phyloP scores from a whole-genome alignment of 1,140 invertebrate species.

The Drosophila rhopaloa region DNA sequence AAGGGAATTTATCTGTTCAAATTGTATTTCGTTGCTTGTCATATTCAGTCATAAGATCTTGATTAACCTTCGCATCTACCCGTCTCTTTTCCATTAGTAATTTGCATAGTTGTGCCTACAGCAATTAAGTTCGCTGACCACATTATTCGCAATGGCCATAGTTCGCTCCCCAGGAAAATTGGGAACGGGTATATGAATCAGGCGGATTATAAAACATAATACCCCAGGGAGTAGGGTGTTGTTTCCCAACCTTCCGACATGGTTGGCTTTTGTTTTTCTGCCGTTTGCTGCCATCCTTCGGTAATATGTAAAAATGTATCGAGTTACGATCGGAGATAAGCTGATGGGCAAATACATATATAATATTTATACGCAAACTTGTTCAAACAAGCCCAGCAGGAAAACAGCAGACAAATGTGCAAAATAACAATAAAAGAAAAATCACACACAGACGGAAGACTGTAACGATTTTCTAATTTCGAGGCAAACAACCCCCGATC shows the following conservation, averaged over 20 bases:
- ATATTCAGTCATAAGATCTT: background rate
- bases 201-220: slow-evolving; percentile 73
- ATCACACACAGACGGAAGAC: slow-evolving; percentile 41
- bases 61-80: background rate
- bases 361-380: slow-evolving; percentile 83
- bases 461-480: slow-evolving; percentile 81
- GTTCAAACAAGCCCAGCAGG: slow-evolving; percentile 69
- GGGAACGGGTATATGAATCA: slow-evolving; percentile 23
- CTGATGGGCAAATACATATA: slow-evolving; percentile 77
- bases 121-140: slow-evolving; percentile 66
- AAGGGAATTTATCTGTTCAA: too few relatives aligned
- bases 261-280: slow-evolving; percentile 42
- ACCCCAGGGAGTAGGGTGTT: slow-evolving; percentile 40
- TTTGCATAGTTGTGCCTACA: slow-evolving; percentile 74
- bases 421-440: slow-evolving; percentile 72
- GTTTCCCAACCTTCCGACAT: slow-evolving; percentile 30
- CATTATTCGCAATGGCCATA: slow-evolving; percentile 40
- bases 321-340: slow-evolving; percentile 78
- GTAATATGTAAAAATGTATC: slow-evolving; percentile 68
- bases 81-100: slow-evolving; percentile 14
- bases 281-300: slow-evolving; percentile 22
- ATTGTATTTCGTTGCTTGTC: too few relatives aligned
- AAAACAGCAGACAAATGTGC: slow-evolving; percentile 68
- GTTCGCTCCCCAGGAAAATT: slow-evolving; percentile 2
- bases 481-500: slow-evolving; percentile 67